Conservation (phyloP, 2,888 invertebrate species). For the Drosophila dives region DNA sequence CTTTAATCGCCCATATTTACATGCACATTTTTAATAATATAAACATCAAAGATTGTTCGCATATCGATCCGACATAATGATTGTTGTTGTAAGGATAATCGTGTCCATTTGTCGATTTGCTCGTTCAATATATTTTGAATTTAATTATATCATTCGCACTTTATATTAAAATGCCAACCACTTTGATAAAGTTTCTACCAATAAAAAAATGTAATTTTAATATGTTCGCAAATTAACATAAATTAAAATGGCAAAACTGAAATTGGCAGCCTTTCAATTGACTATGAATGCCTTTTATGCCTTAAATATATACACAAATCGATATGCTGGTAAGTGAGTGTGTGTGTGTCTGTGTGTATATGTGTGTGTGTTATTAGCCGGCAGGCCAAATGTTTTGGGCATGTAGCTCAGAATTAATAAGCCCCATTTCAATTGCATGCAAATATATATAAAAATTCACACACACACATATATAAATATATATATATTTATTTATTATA, state of each 20-base stretch:
- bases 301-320: conserved; percentile 18
- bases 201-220: conserved; percentile 52
- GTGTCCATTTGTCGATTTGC: background rate
- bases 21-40: background rate
- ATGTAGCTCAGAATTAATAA: conserved; percentile 17
- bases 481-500: conserved; percentile 4
- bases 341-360: background rate
- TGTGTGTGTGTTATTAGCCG: background rate
- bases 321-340: conserved; percentile 6
- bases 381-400: conserved; percentile 5
- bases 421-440: conserved; percentile 44
- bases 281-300: conserved; percentile 68
- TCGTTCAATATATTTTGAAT: conserved; percentile 45
- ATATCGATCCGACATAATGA: background rate
- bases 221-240: conserved; percentile 76
- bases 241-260: conserved; percentile 69
- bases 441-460: conserved; percentile 20
- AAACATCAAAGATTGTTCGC: background rate
- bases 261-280: conserved; percentile 71
- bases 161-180: conserved; percentile 8
- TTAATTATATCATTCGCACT: conserved; percentile 21
- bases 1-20: background rate
- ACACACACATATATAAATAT: background rate
- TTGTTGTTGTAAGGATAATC: background rate
- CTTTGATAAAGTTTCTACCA: conserved; percentile 5